These are phyloP conservation scores for Copidosoma floridanum DNA, from an alignment of 1,140 invertebrate species.

Conservation along the genomic window DNA sequence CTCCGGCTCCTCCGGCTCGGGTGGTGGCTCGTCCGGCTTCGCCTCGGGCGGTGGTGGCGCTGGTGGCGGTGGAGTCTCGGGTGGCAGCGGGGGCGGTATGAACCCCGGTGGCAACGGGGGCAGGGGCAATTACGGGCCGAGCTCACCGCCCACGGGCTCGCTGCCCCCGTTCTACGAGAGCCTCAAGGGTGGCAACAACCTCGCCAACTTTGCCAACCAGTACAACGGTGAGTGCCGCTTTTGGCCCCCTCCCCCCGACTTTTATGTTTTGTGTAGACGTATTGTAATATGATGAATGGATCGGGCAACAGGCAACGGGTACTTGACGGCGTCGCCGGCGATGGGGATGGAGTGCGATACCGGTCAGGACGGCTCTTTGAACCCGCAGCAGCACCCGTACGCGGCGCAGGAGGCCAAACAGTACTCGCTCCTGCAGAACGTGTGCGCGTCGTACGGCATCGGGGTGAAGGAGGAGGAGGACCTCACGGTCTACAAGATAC, in stretches of 20 bases:
- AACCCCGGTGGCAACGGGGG: conserved; percentile 69
- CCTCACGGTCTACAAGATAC: conserved; percentile 71
- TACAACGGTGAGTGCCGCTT: conserved; percentile 46
- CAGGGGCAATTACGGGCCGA: conserved; percentile 77
- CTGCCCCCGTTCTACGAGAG: conserved; percentile 83
- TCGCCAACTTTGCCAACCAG: conserved; percentile 62
- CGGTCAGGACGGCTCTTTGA: conserved; percentile 50
- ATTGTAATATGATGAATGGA: not conserved
- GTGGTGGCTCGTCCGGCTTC: conserved; percentile 46
- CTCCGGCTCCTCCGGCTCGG: conserved; percentile 56
- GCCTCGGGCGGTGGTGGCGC: conserved; percentile 58
- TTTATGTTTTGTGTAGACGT: not conserved
- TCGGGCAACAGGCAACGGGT: conserved; percentile 49
- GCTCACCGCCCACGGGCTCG: conserved; percentile 77
- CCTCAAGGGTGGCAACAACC: conserved; percentile 67
- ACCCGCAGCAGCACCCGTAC: conserved; percentile 51
- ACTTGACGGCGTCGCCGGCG: conserved; percentile 62
- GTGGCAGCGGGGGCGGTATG: conserved; percentile 69
- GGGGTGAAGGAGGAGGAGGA: conserved; percentile 76
- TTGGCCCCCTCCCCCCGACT: too few species aligned
- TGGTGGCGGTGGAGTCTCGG: conserved; percentile 61
- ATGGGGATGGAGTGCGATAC: conserved; percentile 75
- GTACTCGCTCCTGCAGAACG: conserved; percentile 77
- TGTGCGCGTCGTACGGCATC: conserved; percentile 71
- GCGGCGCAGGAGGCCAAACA: conserved; percentile 64